Conservation (phyloP, 1,140 invertebrate species). For the Pseudomyrmex sp. region DNA sequence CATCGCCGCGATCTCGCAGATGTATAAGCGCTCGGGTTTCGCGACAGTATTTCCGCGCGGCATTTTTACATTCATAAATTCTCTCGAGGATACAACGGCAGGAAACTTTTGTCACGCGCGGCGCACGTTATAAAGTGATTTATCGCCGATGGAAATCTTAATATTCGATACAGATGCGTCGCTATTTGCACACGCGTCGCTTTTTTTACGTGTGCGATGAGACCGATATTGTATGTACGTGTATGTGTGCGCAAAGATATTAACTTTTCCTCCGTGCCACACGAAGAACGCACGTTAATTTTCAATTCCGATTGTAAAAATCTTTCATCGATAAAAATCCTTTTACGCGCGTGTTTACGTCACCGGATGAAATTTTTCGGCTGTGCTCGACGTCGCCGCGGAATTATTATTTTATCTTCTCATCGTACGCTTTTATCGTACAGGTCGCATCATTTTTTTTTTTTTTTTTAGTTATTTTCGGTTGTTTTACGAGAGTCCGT, state of each 20-base stretch:
- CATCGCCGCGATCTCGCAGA: neutral
- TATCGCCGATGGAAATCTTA: constrained; percentile 49
- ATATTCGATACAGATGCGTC: constrained; percentile 37
- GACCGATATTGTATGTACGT: neutral
- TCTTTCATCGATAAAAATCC: constrained; percentile 13
- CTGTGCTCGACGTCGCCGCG: neutral
- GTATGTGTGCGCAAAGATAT: neutral
- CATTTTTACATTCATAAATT: constrained; percentile 59
- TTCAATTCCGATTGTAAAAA: neutral
- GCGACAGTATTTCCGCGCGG: constrained; percentile 33
- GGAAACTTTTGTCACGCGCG: constrained; percentile 21
- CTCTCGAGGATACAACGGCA: constrained; percentile 18
- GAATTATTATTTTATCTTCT: neutral
- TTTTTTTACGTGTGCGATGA: neutral
- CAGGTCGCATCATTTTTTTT: too few relatives aligned
- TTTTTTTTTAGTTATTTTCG: too few relatives aligned
- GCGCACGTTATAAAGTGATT: constrained; percentile 41
- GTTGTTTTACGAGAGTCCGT: too few relatives aligned
- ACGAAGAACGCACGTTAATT: constrained; percentile 8
- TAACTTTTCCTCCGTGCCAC: constrained; percentile 4
- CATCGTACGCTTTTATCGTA: neutral
- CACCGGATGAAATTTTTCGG: neutral
- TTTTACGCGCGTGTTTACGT: neutral
- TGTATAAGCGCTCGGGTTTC: constrained; percentile 23
- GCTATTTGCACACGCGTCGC: neutral